A percentile compares a stretch with the other conserved stretches of the same genome.
Evolutionary conservation across 1,140 invertebrate species (phyloP).

Genomic region (Temnothorax nylanderi): DNA sequence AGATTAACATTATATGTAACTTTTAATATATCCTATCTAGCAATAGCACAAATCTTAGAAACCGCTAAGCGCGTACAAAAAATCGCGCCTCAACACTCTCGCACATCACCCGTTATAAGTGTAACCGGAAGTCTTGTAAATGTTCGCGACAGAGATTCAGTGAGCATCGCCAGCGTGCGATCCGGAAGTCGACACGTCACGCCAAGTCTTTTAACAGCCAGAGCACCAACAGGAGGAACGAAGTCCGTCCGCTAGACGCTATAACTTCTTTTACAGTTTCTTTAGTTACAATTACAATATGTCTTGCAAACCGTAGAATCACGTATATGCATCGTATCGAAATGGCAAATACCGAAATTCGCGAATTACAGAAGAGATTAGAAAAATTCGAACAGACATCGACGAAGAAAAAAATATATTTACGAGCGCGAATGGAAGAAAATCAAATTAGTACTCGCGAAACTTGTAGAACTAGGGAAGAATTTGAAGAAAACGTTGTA

Average conservation of each 20-base stretch:
- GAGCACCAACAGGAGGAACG: background rate
- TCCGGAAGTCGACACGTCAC: conserved; percentile 40
- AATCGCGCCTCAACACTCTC: conserved; percentile 29
- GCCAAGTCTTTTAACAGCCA: conserved; percentile 19
- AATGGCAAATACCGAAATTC: conserved; percentile 84
- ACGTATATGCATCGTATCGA: conserved; percentile 79
- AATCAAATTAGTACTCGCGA: conserved; percentile 83
- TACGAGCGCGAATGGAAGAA: conserved; percentile 85
- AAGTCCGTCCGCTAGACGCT: conserved; percentile 35
- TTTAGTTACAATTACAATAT: background rate
- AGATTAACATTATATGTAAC: background rate
- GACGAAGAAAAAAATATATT: conserved; percentile 77
- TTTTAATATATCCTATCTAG: conserved; percentile 35
- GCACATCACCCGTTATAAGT: conserved; percentile 55
- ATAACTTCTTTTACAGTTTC: background rate
- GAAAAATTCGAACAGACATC: conserved; percentile 75
- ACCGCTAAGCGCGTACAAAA: conserved; percentile 62
- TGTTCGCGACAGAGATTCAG: background rate
- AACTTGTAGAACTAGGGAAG: conserved; percentile 78
- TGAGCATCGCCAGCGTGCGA: conserved; percentile 25
- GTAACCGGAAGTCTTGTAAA: conserved; percentile 58
- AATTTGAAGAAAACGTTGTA: conserved; percentile 83
- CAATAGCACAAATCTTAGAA: conserved; percentile 70
- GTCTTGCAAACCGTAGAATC: conserved; percentile 63
- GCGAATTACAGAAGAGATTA: conserved; percentile 80